Evolutionary conservation across 64 coral and sea anemone species (phyloP).

Genomic region (Montipora sp.): DNA sequence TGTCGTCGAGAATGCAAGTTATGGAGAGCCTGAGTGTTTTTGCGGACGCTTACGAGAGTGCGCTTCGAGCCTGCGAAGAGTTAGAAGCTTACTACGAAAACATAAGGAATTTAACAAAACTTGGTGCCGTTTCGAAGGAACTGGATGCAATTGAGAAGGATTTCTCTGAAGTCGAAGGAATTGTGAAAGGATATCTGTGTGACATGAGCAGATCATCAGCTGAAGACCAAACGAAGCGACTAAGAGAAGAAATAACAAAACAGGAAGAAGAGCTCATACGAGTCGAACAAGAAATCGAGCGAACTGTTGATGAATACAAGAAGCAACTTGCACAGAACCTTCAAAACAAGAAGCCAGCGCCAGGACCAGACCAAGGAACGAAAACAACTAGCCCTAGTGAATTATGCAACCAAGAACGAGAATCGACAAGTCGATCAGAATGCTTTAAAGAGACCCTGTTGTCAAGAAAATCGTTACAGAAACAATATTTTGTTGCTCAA

Average conservation of each 20-base stretch:
- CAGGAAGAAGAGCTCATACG: slow-evolving; percentile 13
- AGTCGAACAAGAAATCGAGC: slow-evolving; percentile 2
- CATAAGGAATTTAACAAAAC: neutral
- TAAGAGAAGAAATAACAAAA: slow-evolving; percentile 5
- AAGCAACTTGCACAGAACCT: neutral
- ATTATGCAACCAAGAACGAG: too few species aligned
- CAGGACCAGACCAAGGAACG: slow-evolving; percentile 1
- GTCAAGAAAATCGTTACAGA: too few species aligned
- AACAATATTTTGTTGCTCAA: too few species aligned
- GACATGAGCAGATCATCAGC: neutral
- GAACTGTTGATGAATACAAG: slow-evolving; percentile 8
- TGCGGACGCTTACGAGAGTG: neutral
- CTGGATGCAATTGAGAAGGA: slow-evolving; percentile 26
- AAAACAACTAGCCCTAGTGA: neutral
- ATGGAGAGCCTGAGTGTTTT: slow-evolving; percentile 35
- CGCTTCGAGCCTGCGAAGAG: neutral
- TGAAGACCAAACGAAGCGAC: neutral
- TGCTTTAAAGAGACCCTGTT: too few species aligned
- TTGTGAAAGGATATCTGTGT: slow-evolving; percentile 28
- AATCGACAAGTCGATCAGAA: too few species aligned
- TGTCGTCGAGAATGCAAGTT: slow-evolving; percentile 14
- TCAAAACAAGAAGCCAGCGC: neutral
- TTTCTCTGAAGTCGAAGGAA: slow-evolving; percentile 2
- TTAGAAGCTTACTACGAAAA: slow-evolving; percentile 35
- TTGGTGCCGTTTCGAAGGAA: neutral